Conservation (phyloP, 2,113 vertebrate species). For the Actenoides hombroni region DNA sequence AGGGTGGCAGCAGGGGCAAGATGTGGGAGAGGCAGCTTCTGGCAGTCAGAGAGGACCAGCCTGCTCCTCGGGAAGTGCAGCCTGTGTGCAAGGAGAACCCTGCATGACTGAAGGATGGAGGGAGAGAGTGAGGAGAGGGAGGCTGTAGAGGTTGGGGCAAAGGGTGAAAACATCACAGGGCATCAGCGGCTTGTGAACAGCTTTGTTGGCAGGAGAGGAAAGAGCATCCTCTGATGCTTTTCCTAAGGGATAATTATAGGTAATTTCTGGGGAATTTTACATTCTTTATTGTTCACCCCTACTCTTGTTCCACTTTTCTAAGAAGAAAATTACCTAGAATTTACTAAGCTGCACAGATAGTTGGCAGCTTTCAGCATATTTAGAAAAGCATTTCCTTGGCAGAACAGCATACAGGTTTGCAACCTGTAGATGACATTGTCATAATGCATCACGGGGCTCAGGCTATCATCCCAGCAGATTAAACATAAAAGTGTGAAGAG, state of each 20-base stretch:
- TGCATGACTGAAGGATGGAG: rapidly evolving
- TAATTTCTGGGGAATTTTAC: background rate
- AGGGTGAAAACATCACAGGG: rapidly evolving
- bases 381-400: slow-evolving; percentile 27
- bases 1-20: background rate
- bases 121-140: background rate
- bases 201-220: background rate
- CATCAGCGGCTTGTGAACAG: rapidly evolving
- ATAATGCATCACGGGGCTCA: background rate
- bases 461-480: background rate
- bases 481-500: background rate
- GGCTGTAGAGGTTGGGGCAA: background rate
- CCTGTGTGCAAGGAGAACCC: background rate
- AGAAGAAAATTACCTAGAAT: slow-evolving; percentile 48
- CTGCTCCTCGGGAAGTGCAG: background rate
- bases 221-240: background rate
- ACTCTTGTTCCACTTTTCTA: background rate
- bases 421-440: background rate
- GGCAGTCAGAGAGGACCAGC: background rate
- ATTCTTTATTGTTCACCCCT: background rate
- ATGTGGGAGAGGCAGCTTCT: background rate
- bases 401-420: background rate
- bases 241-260: background rate
- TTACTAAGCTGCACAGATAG: slow-evolving; percentile 31
- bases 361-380: slow-evolving; percentile 24